Conservation (phyloP, 2,113 vertebrate genomes). For the Mohoua ochrocephala region DNA sequence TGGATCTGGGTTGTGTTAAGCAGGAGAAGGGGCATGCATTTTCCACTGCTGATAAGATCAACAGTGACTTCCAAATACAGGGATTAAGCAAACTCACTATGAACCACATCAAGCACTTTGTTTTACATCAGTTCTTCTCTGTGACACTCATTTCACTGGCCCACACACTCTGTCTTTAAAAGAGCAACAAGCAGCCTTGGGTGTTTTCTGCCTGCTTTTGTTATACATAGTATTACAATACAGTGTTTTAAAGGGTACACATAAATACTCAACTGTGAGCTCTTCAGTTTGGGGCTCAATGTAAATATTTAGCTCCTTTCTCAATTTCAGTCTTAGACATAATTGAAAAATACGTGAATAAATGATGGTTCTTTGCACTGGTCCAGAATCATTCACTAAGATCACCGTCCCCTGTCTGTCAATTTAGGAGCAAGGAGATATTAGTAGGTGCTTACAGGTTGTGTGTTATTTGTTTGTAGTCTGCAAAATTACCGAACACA, state of each 20-base stretch:
- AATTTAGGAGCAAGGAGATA: background rate
- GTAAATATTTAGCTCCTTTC: background rate
- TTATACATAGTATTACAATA: background rate
- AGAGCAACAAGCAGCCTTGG: background rate
- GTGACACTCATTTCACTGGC: background rate
- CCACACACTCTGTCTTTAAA: background rate
- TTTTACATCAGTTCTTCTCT: background rate
- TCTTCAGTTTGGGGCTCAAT: background rate
- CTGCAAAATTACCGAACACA: background rate
- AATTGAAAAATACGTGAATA: background rate
- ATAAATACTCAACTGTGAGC: background rate
- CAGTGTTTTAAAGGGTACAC: background rate
- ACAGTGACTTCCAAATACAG: background rate
- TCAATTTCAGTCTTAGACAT: background rate
- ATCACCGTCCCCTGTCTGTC: background rate
- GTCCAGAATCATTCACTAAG: background rate
- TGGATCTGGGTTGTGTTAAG: constrained; percentile 18
- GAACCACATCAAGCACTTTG: background rate
- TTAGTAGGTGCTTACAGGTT: background rate
- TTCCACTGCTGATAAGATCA: constrained; percentile 12
- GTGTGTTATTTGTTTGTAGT: background rate
- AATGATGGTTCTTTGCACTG: background rate
- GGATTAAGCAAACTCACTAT: background rate
- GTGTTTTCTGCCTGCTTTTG: background rate
- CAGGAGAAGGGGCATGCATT: background rate